Evolutionary conservation across 2,113 vertebrate species (phyloP).

Genomic region (Oreochromis tanganicae): DNA sequence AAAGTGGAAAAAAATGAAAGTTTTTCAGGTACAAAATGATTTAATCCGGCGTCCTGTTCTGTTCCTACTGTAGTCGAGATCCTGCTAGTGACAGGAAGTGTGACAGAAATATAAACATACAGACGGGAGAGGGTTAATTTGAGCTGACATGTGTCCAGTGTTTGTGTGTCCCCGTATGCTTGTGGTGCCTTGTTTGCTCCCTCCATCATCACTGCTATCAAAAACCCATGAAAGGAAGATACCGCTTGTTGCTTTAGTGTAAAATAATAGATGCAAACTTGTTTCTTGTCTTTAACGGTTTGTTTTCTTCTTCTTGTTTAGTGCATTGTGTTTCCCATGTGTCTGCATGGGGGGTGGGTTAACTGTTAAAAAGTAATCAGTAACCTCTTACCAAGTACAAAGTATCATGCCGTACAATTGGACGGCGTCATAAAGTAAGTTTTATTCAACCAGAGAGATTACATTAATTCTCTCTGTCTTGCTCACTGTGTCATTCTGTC

Average conservation of each 20-base stretch:
- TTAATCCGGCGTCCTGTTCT: accelerated
- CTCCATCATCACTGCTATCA: not conserved
- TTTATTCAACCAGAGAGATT: not conserved
- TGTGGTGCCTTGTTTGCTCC: slow-evolving; percentile 5
- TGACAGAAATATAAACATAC: slow-evolving; percentile 21
- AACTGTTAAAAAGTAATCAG: not conserved
- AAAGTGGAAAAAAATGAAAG: accelerated
- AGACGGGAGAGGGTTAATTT: slow-evolving; percentile 59
- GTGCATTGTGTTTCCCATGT: not conserved
- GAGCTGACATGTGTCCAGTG: slow-evolving; percentile 59
- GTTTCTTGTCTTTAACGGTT: not conserved
- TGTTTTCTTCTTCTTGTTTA: not conserved
- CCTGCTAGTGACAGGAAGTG: not conserved
- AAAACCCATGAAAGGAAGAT: not conserved
- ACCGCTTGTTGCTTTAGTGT: not conserved
- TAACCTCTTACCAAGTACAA: not conserved
- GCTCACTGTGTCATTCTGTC: not conserved
- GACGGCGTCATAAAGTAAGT: not conserved
- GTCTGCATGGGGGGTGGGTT: not conserved
- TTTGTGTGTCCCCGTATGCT: slow-evolving; percentile 54
- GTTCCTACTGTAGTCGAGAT: not conserved
- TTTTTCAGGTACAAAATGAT: not conserved
- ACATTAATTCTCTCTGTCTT: not conserved
- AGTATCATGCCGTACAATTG: not conserved
- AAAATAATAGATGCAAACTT: not conserved